Conservation (phyloP, 2,797 vertebrate species). For the Smutsia gigantea region DNA sequence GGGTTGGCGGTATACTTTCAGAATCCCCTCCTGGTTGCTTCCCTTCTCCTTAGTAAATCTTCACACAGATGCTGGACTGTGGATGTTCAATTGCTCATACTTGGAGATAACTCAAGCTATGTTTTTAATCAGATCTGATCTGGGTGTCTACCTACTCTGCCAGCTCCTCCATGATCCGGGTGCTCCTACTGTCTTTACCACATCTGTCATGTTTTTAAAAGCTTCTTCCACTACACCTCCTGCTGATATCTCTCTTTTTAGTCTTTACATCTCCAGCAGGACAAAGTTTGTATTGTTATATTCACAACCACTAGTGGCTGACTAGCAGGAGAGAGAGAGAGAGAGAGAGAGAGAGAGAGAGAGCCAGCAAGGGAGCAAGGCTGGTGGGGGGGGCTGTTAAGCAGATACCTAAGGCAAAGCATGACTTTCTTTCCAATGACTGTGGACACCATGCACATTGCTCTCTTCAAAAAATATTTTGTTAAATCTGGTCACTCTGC, state of each 20-base stretch:
- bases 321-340: background rate
- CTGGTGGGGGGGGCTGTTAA: background rate
- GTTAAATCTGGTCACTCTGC: conserved; percentile 46
- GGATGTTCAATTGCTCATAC: background rate
- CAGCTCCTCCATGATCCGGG: conserved; percentile 59
- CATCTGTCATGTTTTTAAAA: conserved; percentile 61
- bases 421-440: conserved; percentile 54
- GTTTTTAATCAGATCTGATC: conserved; percentile 43
- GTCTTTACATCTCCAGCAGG: conserved; percentile 76
- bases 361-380: background rate
- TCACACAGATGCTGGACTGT: background rate
- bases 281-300: conserved; percentile 79
- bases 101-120: background rate
- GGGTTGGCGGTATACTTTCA: background rate
- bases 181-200: conserved; percentile 49
- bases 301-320: conserved; percentile 82
- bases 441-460: background rate
- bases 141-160: conserved; percentile 51
- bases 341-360: background rate
- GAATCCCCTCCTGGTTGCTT: background rate
- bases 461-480: background rate
- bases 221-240: conserved; percentile 71
- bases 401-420: conserved; percentile 7
- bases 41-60: background rate
- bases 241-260: conserved; percentile 59